These are phyloP conservation scores for Thymallus thymallus DNA, from an alignment of 2,113 vertebrate genomes.

Conservation along the genomic window DNA sequence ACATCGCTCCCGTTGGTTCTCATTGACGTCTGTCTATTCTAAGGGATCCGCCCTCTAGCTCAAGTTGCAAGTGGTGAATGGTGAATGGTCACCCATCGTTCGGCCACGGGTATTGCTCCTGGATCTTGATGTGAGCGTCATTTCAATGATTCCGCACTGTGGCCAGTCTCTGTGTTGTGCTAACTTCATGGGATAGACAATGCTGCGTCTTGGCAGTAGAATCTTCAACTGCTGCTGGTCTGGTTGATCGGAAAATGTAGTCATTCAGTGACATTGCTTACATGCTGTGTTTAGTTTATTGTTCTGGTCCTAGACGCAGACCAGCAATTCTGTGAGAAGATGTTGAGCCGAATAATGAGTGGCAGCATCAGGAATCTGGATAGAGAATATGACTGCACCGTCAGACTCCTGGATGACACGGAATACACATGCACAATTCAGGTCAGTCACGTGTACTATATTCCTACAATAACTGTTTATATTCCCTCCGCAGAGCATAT, in stretches of 20 bases:
- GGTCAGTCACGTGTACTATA: slow-evolving; percentile 75
- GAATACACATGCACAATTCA: slow-evolving; percentile 96
- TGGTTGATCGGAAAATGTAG: slow-evolving; percentile 54
- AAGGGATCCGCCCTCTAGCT: slow-evolving; percentile 63
- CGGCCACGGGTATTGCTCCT: slow-evolving; percentile 37
- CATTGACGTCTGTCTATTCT: slow-evolving; percentile 61
- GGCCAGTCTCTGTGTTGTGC: slow-evolving; percentile 30
- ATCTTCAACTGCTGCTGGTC: slow-evolving; percentile 48
- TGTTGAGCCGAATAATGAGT: slow-evolving; percentile 96
- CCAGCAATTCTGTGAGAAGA: slow-evolving; percentile 78
- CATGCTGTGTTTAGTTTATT: slow-evolving; percentile 66
- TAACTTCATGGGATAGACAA: slow-evolving; percentile 58
- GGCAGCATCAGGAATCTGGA: slow-evolving; percentile 96
- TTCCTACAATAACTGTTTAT: slow-evolving; percentile 4
- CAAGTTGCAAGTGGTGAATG: slow-evolving; percentile 65
- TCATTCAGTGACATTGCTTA: slow-evolving; percentile 65
- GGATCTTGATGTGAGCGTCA: slow-evolving; percentile 66
- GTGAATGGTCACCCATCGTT: slow-evolving; percentile 62
- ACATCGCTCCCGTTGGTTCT: slow-evolving; percentile 54
- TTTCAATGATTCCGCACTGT: slow-evolving; percentile 41
- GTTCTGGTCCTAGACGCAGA: slow-evolving; percentile 72
- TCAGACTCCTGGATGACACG: slow-evolving; percentile 93
- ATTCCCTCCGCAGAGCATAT: slow-evolving; percentile 10
- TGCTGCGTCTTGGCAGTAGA: slow-evolving; percentile 54
- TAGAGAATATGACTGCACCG: slow-evolving; percentile 92